Percentiles rank a stretch among this genome's conserved stretches.
phyloP scores from a whole-genome alignment of 1,140 invertebrate species.

The Cyclargus thomasi region DNA sequence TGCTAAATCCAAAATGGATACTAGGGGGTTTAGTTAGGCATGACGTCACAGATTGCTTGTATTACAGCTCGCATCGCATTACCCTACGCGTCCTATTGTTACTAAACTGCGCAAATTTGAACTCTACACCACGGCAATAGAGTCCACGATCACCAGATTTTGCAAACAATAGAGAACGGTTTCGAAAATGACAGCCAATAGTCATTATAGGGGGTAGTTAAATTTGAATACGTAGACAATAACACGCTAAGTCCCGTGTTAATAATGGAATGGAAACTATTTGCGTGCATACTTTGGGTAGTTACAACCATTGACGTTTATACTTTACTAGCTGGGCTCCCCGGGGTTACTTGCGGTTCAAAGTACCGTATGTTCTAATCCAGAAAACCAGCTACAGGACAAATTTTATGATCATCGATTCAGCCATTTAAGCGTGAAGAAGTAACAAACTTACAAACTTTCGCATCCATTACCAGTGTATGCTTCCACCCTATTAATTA shows the following conservation, averaged over 20 bases:
- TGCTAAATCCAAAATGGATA: too few relatives aligned
- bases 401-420: too few relatives aligned
- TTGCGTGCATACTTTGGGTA: background rate
- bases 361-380: too few relatives aligned
- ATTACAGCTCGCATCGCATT: background rate
- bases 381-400: too few relatives aligned
- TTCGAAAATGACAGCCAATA: constrained; percentile 10
- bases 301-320: background rate
- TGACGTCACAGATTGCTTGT: background rate
- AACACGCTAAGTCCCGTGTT: background rate
- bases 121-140: background rate
- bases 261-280: background rate
- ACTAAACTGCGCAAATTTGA: background rate
- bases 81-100: background rate
- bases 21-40: too few relatives aligned
- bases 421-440: too few relatives aligned
- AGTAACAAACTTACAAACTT: too few relatives aligned
- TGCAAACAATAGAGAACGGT: background rate
- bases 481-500: too few relatives aligned
- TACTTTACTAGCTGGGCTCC: too few relatives aligned
- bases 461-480: too few relatives aligned
- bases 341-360: too few relatives aligned
- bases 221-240: constrained; percentile 19
- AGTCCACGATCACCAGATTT: background rate
- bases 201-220: constrained; percentile 17